A percentile compares a stretch with the other conserved stretches of the same genome.
These are phyloP conservation scores for Caenorhabditis imperialis DNA, from an alignment of 2,888 invertebrate genomes.

Conservation along the genomic window DNA sequence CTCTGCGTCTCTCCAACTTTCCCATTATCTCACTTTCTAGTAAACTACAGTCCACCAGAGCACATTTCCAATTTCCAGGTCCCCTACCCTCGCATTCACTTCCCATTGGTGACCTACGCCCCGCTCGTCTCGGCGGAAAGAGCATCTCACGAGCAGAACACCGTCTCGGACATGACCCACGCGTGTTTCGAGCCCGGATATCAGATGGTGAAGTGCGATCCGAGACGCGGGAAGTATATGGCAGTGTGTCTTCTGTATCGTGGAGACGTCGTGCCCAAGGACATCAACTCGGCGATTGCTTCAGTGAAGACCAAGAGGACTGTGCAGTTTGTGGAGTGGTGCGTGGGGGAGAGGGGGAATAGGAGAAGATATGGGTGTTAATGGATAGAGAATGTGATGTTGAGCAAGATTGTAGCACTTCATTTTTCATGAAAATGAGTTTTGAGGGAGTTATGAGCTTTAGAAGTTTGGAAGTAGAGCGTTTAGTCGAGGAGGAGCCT, in stretches of 20 bases:
- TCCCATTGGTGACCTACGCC: slow-evolving; percentile 84
- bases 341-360: no score
- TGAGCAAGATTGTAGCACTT: no score
- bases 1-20: no score
- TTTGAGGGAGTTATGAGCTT: no score
- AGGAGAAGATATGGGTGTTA: no score
- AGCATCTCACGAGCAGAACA: slow-evolving; percentile 72
- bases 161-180: slow-evolving; percentile 93
- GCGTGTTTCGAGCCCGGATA: slow-evolving; percentile 89
- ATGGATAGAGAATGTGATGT: no score
- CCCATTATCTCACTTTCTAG: no score
- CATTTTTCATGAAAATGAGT: no score
- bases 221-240: slow-evolving; percentile 80
- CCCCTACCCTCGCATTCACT: slow-evolving; percentile 89
- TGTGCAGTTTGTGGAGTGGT: slow-evolving; percentile 84
- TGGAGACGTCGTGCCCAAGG: slow-evolving; percentile 91
- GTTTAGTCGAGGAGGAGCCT: no score
- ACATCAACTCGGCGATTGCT: slow-evolving; percentile 78
- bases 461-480: no score
- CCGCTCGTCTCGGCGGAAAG: slow-evolving; percentile 74
- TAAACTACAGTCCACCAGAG: no score
- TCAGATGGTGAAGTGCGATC: slow-evolving; percentile 81
- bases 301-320: slow-evolving; percentile 77
- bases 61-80: slow-evolving; percentile 67
- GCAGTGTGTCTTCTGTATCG: slow-evolving; percentile 93